These are phyloP conservation scores for Oreochromis aureus DNA, from an alignment of 2,113 vertebrate species.

Conservation along the genomic window DNA sequence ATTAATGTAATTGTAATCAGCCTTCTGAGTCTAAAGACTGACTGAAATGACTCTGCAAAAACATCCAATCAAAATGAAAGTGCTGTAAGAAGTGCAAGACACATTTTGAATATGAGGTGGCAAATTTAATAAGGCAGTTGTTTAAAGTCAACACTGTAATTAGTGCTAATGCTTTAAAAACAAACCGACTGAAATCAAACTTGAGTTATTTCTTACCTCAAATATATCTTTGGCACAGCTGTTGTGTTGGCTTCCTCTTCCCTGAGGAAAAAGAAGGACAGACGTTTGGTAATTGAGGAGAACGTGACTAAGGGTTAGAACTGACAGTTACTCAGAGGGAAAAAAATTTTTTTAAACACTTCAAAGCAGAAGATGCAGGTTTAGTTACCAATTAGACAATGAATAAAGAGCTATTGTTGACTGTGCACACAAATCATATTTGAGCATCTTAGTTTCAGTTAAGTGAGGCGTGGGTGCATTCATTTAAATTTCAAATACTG, in stretches of 20 bases:
- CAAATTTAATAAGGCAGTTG: not conserved
- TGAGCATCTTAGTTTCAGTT: not conserved
- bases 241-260: conserved; percentile 75
- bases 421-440: not conserved
- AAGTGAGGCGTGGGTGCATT: not conserved
- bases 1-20: not conserved
- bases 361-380: not conserved
- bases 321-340: not conserved
- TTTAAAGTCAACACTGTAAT: not conserved
- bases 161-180: not conserved
- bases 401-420: not conserved
- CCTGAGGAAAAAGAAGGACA: conserved; percentile 70
- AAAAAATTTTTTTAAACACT: not conserved
- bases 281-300: not conserved
- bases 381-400: not conserved
- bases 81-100: not conserved
- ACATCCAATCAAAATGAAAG: not conserved
- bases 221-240: conserved; percentile 81
- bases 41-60: not conserved
- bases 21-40: not conserved
- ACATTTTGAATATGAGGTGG: not conserved
- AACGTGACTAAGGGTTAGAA: not conserved
- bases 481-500: not conserved
- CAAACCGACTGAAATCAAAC: not conserved
- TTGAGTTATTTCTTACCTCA: conserved; percentile 73